phyloP scores from a whole-genome alignment of 2,113 vertebrate genomes.

The Capreolus pygargus region DNA sequence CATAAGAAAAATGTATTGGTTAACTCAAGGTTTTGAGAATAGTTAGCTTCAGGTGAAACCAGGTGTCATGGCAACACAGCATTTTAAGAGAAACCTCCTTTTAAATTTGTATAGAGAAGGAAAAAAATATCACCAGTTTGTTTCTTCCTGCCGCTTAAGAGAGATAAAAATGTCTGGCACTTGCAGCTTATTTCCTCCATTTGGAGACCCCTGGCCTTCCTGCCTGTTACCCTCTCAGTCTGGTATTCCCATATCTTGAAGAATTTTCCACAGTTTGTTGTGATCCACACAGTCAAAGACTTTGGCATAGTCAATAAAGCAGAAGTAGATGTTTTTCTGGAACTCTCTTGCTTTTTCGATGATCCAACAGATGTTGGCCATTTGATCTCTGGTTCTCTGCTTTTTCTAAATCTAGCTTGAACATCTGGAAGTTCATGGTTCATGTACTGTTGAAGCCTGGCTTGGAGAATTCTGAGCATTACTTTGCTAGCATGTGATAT shows the following conservation, averaged over 20 bases:
- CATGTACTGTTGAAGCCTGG: background rate
- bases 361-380: background rate
- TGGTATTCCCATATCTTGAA: background rate
- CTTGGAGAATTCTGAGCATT: background rate
- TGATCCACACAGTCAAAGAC: background rate
- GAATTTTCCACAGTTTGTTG: background rate
- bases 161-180: no score
- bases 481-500: background rate
- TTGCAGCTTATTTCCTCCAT: no score
- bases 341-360: background rate
- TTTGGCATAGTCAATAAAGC: background rate
- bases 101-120: no score
- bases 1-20: no score
- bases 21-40: no score
- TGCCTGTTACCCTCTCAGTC: background rate
- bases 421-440: background rate
- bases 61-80: no score
- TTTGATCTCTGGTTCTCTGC: background rate
- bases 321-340: background rate
- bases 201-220: no score
- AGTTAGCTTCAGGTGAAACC: no score
- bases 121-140: no score
- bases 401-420: background rate
- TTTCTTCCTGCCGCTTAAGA: no score
- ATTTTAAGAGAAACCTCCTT: no score